Conservation (phyloP, 2,113 vertebrate species). For the Grammomys surdaster region DNA sequence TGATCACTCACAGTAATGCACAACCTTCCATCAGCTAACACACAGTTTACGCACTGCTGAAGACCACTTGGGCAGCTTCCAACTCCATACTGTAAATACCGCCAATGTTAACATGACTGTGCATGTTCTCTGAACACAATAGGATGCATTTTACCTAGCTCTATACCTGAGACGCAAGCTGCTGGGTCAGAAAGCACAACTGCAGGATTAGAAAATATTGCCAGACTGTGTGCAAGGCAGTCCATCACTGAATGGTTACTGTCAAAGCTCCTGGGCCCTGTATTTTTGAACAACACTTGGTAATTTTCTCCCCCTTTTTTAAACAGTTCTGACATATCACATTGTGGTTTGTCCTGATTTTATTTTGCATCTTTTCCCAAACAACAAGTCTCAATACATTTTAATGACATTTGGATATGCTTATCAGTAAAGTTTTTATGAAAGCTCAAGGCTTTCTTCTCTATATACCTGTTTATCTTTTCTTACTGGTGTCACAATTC, state of each 20-base stretch:
- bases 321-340: background rate
- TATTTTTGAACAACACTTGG: background rate
- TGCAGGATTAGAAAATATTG: background rate
- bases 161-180: background rate
- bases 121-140: background rate
- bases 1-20: background rate
- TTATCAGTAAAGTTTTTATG: background rate
- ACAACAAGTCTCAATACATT: background rate
- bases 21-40: background rate
- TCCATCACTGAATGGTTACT: background rate
- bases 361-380: slow-evolving; percentile 1
- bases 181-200: background rate
- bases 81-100: background rate
- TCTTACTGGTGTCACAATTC: background rate
- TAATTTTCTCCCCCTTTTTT: background rate
- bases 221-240: background rate
- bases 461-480: background rate
- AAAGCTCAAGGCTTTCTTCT: background rate
- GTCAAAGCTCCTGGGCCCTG: background rate
- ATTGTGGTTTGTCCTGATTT: background rate
- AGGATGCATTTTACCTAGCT: background rate
- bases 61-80: background rate
- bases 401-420: background rate
- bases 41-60: background rate
- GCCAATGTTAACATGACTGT: background rate